Base-by-base conservation (phyloP, 2,113 vertebrate species). In the Turdus rufiventris region DNA sequence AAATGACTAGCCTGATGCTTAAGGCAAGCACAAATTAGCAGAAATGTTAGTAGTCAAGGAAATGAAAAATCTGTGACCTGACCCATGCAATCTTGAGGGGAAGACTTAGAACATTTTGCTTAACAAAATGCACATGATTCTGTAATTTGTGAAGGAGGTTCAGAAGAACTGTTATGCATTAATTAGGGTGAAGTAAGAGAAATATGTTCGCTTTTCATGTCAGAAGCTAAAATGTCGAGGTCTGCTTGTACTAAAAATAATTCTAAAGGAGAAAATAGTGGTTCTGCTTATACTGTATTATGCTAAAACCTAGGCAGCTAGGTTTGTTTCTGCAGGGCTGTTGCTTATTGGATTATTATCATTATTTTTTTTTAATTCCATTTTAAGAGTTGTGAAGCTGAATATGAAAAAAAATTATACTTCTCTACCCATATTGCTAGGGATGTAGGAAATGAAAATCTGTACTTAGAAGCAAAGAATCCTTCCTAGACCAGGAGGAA, bases 21-120 rank as follows among this genome's bases (percentile, higher is more conserved):
- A 88, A 90, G 75, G 79, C 78, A 76, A 95, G 45, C 38, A 48
- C 58, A 85, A 91, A 85, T 95, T 80, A 93, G 53, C 53, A 81
- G 68, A 91, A 74, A 53, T 66, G 26, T 38, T 83, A 33, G 18
- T 48, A 65, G 58, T 72, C 62, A 91, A 79, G 51, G 33, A 91
- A 93, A 54, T 34, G 21, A 83, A 94, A 88, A 70, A 67, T 72
- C 26, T 83, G 38, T 85, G 88, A 88, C 47, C 38, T 79, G 63
- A 85, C 71, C 75, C 50, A 25, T 73, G 71, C 50, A 72, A 5
- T 90, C 91, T 62, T 73, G 42, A 91, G 17, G 51, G 36, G 34
- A 83, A 70, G 62, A 21, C 54, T 86, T 18, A 18, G 31, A 76
- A 58, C 68, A 36, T 76, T 65, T 79, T 79, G 38, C 51, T 73